phyloP scores from a whole-genome alignment of 2,888 invertebrate species.

The Chrysopilus asiliformis region DNA sequence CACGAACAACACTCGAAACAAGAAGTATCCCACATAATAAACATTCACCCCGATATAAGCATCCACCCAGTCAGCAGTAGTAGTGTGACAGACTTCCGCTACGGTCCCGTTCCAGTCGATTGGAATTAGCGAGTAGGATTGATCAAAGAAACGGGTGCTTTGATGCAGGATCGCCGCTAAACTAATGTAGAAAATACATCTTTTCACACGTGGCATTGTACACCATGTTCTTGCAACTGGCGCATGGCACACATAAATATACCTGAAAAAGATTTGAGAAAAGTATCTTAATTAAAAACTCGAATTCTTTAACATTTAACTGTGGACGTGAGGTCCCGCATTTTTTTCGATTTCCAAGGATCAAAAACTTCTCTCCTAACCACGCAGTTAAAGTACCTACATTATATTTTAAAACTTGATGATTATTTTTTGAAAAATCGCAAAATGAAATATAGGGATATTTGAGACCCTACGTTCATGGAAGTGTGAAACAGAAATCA shows the following conservation, averaged over 20 bases:
- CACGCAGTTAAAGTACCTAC: no score
- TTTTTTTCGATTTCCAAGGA: no score
- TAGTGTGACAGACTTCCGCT: conserved; percentile 51
- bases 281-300: no score
- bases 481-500: no score
- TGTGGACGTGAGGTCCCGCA: no score
- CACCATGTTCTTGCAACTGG: conserved; percentile 73
- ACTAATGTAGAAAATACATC: conserved; percentile 66
- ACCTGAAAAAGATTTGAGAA: conserved; percentile 36
- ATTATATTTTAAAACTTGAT: no score
- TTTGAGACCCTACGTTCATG: no score
- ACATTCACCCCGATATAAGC: conserved; percentile 51
- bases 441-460: no score
- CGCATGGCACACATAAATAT: conserved; percentile 90
- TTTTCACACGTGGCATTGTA: conserved; percentile 57
- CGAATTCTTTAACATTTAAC: no score
- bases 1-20: conserved; percentile 83
- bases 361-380: no score
- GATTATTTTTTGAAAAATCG: no score
- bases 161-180: conserved; percentile 70
- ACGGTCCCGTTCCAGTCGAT: conserved; percentile 55
- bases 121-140: conserved; percentile 43
- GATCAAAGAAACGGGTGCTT: conserved; percentile 69
- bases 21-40: conserved; percentile 71
- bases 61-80: conserved; percentile 56